Base-by-base conservation (phyloP, 2,113 vertebrate genomes). In the Varanus salvator region DNA sequence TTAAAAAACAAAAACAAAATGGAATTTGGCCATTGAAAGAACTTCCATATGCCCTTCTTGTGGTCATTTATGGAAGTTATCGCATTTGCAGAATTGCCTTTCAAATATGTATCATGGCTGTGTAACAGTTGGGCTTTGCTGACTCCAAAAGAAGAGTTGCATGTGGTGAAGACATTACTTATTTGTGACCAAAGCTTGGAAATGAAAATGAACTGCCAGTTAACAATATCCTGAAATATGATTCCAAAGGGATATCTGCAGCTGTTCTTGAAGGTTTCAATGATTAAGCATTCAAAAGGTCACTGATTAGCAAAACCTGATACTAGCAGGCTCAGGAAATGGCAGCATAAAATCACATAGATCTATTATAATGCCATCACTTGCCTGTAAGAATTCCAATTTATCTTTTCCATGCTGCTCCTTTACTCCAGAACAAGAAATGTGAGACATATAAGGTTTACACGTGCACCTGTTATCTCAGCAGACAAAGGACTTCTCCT, bases 171-270 rank as follows among this genome's bases (percentile, higher is more conserved):
- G 77, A 83, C 94, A 94, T 84, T 90, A 90, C 86, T 95, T 90
- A 71, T 88, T 91, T 87, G 91, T 92, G 92, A 94, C 90, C 94
- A 95, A 96, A 95, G 78, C 54, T 90, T 96, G 3, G n/a, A 94
- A 96, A 91, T 38, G 3, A 92, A 93, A 88, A 86, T 89, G 90
- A 91, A 94, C 93, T 91, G 52, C 9, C 25, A 84, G 90, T 94
- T 96, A 96, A 97, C 95, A 95, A 96, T 93, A 95, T 93, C 95
- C 93, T 96, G 96, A 95, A 97, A 97, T 91, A 69, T 76, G 94
- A 97, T 92, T 91, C 90, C 34, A 44, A 86, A 89, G 0, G 0
- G 93, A 95, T 92, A 44, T 0, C 0, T 88, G 93, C 96, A 97
- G 96, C 95, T 97, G 94, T 93, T 97, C 95, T 90, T 1, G 0